A percentile compares a stretch with the other conserved stretches of the same genome.
Evolutionary conservation across 2,888 invertebrate genomes (phyloP).

Genomic region (Notodonta ziczac): DNA sequence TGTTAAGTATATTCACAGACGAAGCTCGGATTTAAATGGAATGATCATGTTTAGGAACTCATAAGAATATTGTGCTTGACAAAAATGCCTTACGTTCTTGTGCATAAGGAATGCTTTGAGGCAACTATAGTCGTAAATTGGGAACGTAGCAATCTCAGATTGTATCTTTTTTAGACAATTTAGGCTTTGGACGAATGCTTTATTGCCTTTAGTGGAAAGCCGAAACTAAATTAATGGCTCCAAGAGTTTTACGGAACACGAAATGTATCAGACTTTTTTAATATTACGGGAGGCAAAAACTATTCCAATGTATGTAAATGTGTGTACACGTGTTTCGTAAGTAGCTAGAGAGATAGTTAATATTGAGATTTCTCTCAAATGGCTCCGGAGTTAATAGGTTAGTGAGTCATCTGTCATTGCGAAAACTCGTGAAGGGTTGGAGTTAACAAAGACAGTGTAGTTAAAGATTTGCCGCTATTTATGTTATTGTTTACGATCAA

Average conservation of each 20-base stretch:
- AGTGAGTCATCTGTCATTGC: constrained; percentile 66
- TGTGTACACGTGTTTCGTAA: constrained; percentile 28
- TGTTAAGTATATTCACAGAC: constrained; percentile 64
- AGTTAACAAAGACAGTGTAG: constrained; percentile 52
- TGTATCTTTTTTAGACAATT: constrained; percentile 70
- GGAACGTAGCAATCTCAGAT: constrained; percentile 66
- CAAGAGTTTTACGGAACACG: constrained; percentile 28
- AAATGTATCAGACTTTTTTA: constrained; percentile 20
- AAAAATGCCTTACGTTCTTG: constrained; percentile 69
- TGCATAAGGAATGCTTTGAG: constrained; percentile 65
- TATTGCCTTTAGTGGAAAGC: constrained; percentile 46
- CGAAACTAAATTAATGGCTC: constrained; percentile 42
- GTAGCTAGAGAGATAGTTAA: constrained; percentile 39
- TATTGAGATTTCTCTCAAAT: constrained; percentile 47
- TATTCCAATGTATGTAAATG: constrained; percentile 15
- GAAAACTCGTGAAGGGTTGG: constrained; percentile 56
- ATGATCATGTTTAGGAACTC: constrained; percentile 76
- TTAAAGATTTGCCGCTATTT: constrained; percentile 58
- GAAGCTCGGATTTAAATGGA: constrained; percentile 67
- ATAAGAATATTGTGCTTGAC: constrained; percentile 69
- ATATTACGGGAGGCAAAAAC: not conserved
- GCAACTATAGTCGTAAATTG: constrained; percentile 72
- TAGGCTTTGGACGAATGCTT: constrained; percentile 59
- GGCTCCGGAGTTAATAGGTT: constrained; percentile 43
- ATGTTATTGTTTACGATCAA: constrained; percentile 59